A percentile compares a stretch with the other conserved stretches of the same genome.
Conservation (phyloP, 2,888 invertebrate species). For the Cryptus viduatorius region DNA sequence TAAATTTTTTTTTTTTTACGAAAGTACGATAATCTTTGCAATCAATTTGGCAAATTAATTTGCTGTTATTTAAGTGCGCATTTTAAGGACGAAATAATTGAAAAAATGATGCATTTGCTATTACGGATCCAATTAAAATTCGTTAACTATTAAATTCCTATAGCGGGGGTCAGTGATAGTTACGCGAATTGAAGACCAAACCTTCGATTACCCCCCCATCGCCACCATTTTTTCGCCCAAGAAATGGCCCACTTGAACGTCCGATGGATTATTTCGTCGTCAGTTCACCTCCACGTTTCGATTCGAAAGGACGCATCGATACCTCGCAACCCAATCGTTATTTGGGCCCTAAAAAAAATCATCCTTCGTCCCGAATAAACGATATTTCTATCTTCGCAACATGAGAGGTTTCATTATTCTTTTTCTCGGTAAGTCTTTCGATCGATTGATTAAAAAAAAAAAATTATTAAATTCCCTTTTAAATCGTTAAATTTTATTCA, state of each 20-base stretch:
- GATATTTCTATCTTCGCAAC: conserved; percentile 16
- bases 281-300: conserved; percentile 70
- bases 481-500: too few relatives aligned
- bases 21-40: too few relatives aligned
- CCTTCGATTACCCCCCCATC: conserved; percentile 29
- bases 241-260: conserved; percentile 38
- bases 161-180: neutral
- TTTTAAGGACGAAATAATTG: neutral
- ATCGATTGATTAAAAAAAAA: too few relatives aligned
- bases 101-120: neutral
- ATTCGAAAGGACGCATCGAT: conserved; percentile 68
- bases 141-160: neutral
- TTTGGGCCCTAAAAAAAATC: conserved; percentile 24
- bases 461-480: too few relatives aligned
- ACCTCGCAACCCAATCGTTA: conserved; percentile 21
- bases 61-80: too few relatives aligned
- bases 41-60: too few relatives aligned
- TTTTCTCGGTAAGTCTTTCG: neutral
- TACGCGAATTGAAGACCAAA: conserved; percentile 15
- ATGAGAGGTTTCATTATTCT: neutral
- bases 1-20: too few relatives aligned
- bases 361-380: neutral
- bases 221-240: conserved; percentile 23
- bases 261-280: conserved; percentile 56
- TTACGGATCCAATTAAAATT: neutral